These are phyloP conservation scores for Leptocoma aspasia DNA, from an alignment of 2,113 vertebrate genomes.

Conservation along the genomic window DNA sequence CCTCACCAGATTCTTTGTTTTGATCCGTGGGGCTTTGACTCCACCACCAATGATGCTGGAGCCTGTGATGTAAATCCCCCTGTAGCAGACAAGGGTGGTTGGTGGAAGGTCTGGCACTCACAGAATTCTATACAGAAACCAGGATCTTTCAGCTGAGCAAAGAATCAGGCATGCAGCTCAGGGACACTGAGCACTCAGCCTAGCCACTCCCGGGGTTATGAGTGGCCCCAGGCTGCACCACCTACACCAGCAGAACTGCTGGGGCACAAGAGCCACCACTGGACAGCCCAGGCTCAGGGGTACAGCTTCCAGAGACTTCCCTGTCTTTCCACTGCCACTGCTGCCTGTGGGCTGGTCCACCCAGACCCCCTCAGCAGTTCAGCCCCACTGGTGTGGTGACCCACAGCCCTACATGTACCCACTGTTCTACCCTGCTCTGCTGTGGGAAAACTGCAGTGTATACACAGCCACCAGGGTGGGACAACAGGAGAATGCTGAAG, in stretches of 20 bases:
- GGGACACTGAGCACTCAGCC: background rate
- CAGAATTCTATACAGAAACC: background rate
- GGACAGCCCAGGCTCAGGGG: background rate
- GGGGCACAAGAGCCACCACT: background rate
- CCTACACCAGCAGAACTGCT: background rate
- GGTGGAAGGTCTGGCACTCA: background rate
- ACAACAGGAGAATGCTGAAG: background rate
- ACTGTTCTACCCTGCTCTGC: background rate
- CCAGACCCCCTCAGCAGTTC: background rate
- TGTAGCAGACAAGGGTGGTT: slow-evolving; percentile 57
- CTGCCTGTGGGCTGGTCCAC: background rate
- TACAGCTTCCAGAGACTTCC: background rate
- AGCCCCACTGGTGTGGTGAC: background rate
- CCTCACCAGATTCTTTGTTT: slow-evolving; percentile 99
- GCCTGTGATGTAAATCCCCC: slow-evolving; percentile 98
- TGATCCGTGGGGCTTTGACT: slow-evolving; percentile 96
- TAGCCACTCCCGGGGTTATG: background rate
- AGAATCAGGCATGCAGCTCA: background rate
- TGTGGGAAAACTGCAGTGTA: background rate
- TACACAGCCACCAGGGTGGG: background rate
- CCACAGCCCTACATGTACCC: background rate
- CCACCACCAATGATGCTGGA: slow-evolving; percentile 97
- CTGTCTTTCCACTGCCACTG: background rate
- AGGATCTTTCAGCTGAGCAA: background rate
- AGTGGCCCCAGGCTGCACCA: background rate